phyloP scores from a whole-genome alignment of 2,113 vertebrate species.

The Seriola quinqueradiata region DNA sequence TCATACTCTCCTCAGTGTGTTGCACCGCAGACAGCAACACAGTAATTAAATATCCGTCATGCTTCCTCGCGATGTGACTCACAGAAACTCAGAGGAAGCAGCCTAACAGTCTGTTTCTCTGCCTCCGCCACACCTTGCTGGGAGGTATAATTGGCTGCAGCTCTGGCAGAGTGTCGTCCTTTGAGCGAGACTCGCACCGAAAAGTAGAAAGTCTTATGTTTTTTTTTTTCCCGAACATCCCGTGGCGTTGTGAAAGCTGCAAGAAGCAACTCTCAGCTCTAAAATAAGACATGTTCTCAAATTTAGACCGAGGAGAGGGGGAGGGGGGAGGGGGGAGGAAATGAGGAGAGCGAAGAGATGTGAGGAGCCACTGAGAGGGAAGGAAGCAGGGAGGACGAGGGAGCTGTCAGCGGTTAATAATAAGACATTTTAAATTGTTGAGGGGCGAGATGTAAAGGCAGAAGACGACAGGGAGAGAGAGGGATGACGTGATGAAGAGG shows the following conservation, averaged over 20 bases:
- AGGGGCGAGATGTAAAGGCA: conserved; percentile 4
- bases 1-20: too few species aligned
- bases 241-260: conserved; percentile 7
- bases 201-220: conserved; percentile 15
- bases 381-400: not conserved
- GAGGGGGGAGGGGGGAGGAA: not conserved
- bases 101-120: not conserved
- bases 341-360: not conserved
- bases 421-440: conserved; percentile 14
- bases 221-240: conserved; percentile 31
- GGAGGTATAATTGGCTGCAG: conserved; percentile 54
- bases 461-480: not conserved
- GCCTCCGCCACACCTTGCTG: conserved; percentile 35
- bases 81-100: not conserved
- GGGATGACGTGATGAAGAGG: not conserved
- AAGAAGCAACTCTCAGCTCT: not conserved
- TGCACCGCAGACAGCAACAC: not conserved
- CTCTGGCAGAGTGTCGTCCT: conserved; percentile 3
- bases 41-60: conserved; percentile 21
- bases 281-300: conserved; percentile 33
- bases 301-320: not conserved
- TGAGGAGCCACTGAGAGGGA: not conserved
- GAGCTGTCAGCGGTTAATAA: conserved; percentile 35
- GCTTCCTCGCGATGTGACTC: not conserved
- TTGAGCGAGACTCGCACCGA: conserved; percentile 9